Base-by-base conservation (phyloP, 2,888 invertebrate species). In the Dasysyrphus tricinctus region DNA sequence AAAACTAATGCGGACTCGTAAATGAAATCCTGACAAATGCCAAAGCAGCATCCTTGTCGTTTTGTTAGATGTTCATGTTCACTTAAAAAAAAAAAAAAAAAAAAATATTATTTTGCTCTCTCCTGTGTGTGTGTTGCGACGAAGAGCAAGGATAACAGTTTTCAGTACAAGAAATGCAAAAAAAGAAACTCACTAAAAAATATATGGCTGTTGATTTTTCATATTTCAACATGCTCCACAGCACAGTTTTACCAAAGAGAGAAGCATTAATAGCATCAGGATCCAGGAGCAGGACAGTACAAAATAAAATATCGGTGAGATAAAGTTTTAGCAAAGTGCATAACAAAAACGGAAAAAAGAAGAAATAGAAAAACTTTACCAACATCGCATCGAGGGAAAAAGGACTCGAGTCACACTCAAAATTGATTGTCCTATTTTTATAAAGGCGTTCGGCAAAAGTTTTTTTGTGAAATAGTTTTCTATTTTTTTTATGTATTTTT, bases 341-440 rank as follows among this genome's bases (percentile, higher is more conserved):
- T 37, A 59, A 24, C 24, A 24, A 32, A 75, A 80, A 59, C 11
- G 19, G 12, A 11, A 49, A 47, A 14, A 32, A 2, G 29, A 16
- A 19, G 4, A n/a, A 63, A 69, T 24, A 3, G 9, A 74, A 29
- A 75, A 77, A 75, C 54, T 72, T 84, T 63, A 34, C 70, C 69
- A 70, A 14, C 65, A 34, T 74, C 19, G 47, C 65, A 65, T 19
- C 56, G n/a, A 39, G 29, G 19, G 29, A 67, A 69, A 37, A 61
- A 70, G 63, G 69, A 81, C 80, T 76, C 65, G 37, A 84, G 65
- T 80, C 67, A 72, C 76, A 80, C 80, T 84, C 80, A 44, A 73
- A 84, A 84, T 80, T 84, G 80, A 84, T 84, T 84, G 80, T 80
- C 32, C 84, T 67, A 80, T 76, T 84, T 84, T 80, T 67, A 67